These are phyloP conservation scores for Discoglossus pictus DNA, from an alignment of 2,797 vertebrate species.

Conservation along the genomic window DNA sequence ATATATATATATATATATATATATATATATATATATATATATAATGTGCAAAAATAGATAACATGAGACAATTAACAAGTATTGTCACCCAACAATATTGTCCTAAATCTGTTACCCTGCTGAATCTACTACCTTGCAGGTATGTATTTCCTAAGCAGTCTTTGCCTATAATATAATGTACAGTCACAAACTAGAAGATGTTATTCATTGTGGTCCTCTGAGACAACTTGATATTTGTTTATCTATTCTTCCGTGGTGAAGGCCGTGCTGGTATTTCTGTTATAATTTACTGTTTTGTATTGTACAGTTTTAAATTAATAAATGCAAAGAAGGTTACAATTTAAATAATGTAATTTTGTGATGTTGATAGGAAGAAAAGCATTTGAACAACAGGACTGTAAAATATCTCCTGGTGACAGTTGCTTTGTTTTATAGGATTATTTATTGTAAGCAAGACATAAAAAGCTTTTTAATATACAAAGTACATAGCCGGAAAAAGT, in stretches of 20 bases:
- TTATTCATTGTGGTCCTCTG: no score
- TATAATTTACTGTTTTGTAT: constrained; percentile 32
- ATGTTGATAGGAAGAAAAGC: constrained; percentile 36
- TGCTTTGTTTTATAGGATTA: constrained; percentile 49
- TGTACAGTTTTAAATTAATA: constrained; percentile 39
- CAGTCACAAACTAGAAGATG: no score
- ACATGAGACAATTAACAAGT: no score
- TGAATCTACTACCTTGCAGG: no score
- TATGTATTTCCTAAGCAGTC: no score
- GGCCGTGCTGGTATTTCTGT: constrained; percentile 7
- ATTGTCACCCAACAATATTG: no score
- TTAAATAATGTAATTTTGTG: constrained; percentile 44
- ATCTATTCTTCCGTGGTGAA: constrained; percentile 2
- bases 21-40: no score
- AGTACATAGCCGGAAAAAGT: constrained; percentile 32
- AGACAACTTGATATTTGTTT: no score
- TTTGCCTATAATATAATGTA: no score
- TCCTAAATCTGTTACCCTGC: no score
- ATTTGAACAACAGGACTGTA: constrained; percentile 38
- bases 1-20: no score
- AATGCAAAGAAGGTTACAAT: constrained; percentile 44
- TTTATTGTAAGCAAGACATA: constrained; percentile 47
- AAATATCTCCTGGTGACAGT: constrained; percentile 45
- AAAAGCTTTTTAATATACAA: constrained; percentile 48
- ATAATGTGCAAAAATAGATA: no score